phyloP scores from a whole-genome alignment of 2,888 invertebrate genomes.

The Microctonus aethiopoides region DNA sequence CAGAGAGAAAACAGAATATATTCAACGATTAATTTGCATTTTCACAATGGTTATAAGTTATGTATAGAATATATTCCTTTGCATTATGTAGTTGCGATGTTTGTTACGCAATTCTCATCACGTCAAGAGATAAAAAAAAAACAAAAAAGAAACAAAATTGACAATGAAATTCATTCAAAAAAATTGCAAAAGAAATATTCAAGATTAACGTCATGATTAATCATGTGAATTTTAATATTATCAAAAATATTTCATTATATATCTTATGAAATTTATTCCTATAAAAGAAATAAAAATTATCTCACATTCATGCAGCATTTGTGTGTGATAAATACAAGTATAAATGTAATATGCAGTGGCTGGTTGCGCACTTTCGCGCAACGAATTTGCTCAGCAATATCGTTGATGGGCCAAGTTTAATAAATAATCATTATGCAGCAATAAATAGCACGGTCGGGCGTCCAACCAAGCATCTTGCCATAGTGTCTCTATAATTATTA shows the following conservation, averaged over 20 bases:
- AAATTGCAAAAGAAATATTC: too few relatives aligned
- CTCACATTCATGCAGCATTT: constrained; percentile 20
- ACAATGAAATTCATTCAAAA: too few relatives aligned
- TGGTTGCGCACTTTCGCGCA: constrained; percentile 30
- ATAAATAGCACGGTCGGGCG: constrained; percentile 58
- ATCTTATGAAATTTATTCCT: neutral
- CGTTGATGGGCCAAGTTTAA: constrained; percentile 59
- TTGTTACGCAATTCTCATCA: neutral
- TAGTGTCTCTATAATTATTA: constrained; percentile 47
- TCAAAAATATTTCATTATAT: neutral
- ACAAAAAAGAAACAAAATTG: too few relatives aligned
- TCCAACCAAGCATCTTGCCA: constrained; percentile 31
- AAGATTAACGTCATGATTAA: too few relatives aligned
- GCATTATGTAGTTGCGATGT: neutral
- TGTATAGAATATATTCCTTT: neutral
- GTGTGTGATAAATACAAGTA: constrained; percentile 9
- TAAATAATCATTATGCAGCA: constrained; percentile 64
- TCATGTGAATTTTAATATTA: neutral
- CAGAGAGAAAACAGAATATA: too few relatives aligned
- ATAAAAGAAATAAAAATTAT: neutral
- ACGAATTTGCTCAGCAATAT: constrained; percentile 51
- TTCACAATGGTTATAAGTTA: constrained; percentile 11
- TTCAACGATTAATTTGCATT: constrained; percentile 41
- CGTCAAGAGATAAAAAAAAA: too few relatives aligned
- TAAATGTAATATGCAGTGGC: constrained; percentile 27